Evolutionary conservation across 2,797 vertebrate species (phyloP).

Genomic region (Hippoglossus hippoglossus): DNA sequence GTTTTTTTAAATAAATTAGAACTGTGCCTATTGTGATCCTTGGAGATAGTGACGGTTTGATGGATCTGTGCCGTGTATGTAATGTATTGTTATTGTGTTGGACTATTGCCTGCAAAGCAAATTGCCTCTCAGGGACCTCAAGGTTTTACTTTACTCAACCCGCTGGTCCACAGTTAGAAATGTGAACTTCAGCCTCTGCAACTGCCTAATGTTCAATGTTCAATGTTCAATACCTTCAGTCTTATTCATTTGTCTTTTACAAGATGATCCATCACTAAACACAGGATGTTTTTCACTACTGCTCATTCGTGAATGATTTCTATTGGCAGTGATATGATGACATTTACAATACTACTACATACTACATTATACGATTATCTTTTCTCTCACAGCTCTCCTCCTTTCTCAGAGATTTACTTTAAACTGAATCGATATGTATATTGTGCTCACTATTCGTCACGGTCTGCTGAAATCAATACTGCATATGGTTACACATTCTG

Average conservation of each 20-base stretch:
- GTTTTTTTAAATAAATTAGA: too few species aligned
- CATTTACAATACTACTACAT: not conserved
- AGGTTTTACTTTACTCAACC: too few species aligned
- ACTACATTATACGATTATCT: not conserved
- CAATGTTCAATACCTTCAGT: not conserved
- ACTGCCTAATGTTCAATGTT: too few species aligned
- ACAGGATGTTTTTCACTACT: too few species aligned
- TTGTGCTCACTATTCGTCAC: slow-evolving; percentile 33
- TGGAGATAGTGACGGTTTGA: too few species aligned
- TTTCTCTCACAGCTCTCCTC: slow-evolving; percentile 5
- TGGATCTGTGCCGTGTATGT: not conserved
- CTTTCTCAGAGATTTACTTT: slow-evolving; percentile 7
- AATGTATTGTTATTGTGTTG: not conserved
- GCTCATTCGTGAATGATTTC: slow-evolving; percentile 4
- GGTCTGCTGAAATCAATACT: slow-evolving; percentile 29
- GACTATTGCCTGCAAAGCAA: too few species aligned
- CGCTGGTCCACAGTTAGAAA: too few species aligned
- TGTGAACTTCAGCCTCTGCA: too few species aligned
- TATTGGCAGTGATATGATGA: slow-evolving; percentile 10
- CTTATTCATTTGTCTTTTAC: not conserved
- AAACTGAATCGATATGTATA: slow-evolving; percentile 28
- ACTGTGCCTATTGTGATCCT: too few species aligned
- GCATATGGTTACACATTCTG: slow-evolving; percentile 2
- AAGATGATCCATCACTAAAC: slow-evolving; percentile 1
- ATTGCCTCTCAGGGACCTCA: too few species aligned